Base-by-base conservation (phyloP, 2,888 invertebrate genomes). In the Lasioglossum zephyrum region DNA sequence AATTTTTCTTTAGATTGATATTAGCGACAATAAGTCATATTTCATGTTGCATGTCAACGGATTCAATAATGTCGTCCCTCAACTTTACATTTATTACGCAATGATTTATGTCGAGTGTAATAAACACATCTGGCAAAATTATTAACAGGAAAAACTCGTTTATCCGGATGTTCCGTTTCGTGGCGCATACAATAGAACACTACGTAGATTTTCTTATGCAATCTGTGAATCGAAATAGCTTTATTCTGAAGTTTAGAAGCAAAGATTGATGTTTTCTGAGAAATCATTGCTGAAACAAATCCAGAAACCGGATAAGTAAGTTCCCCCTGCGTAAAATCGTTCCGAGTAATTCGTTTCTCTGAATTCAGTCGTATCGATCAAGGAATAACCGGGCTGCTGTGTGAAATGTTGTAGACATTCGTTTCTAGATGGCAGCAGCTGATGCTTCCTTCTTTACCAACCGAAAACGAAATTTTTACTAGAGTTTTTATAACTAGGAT, bases 371-470 rank as follows among this genome's bases (percentile, higher is more conserved):
- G 66, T 85, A 87, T 82, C 87, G 77, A 84, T 84, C 41, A 75
- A 73, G 39, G 22, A 79, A 66, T 72, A 77, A 60, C 66, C 69
- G 53, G 41, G 49, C 39, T n/a, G 39, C 11, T 13, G 36, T 53
- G 6, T 72, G 72, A 80, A 82, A 60, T 66, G 79, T 79, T 81
- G 82, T 44, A 22, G 8, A 31, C 39, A 26, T 44, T 69, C 63
- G 76, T 69, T 41, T 75, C 69, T 69, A 90, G 89, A 81, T 87
- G 88, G 90, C 88, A 88, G 79, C 82, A 80, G 76, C 18, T 36
- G 73, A 53, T 78, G 60, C 57, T 88, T 77, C 73, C 89, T 90
- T n/a, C 79, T 70, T 90, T 90, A 90, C 81, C 90, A 49, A 77
- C 87, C 5, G 75, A 75, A 73, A 72, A 47, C 31, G 36, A 16